These are phyloP conservation scores for Sminthurinus aureus DNA, from an alignment of 2,888 invertebrate species.

Conservation along the genomic window DNA sequence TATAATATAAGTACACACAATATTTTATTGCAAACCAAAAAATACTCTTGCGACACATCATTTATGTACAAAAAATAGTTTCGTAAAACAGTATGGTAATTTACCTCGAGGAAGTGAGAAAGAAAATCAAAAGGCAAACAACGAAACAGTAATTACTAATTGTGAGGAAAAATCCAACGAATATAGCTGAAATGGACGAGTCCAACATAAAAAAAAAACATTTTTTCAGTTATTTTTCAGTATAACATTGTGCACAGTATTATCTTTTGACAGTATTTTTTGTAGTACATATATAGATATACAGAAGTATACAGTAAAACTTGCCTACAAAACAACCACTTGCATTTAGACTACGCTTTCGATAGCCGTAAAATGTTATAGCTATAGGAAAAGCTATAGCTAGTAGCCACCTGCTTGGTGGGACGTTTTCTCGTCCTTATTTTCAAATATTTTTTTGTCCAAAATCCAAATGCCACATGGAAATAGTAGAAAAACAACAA, in stretches of 20 bases:
- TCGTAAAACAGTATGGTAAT: too few relatives aligned
- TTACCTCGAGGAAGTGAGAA: constrained; percentile 73
- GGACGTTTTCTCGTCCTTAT: background rate
- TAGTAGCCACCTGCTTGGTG: constrained; percentile 73
- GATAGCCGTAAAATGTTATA: constrained; percentile 73
- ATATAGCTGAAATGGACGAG: constrained; percentile 67
- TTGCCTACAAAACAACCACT: constrained; percentile 75
- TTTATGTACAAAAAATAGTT: too few relatives aligned
- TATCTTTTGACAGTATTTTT: background rate
- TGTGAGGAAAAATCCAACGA: constrained; percentile 79
- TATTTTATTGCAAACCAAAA: too few relatives aligned
- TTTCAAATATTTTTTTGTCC: too few relatives aligned
- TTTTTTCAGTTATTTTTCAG: background rate
- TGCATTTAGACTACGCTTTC: constrained; percentile 72
- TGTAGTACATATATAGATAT: background rate
- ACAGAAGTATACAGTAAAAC: background rate
- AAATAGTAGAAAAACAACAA: too few relatives aligned
- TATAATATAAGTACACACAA: too few relatives aligned
- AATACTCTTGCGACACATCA: too few relatives aligned
- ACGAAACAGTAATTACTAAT: constrained; percentile 80
- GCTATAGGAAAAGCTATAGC: constrained; percentile 72
- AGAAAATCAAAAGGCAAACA: constrained; percentile 77
- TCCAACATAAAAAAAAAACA: background rate
- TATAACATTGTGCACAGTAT: background rate
- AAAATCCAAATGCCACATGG: too few relatives aligned